Conservation (phyloP, 2,888 invertebrate genomes). For the Caenorhabditis sinica region DNA sequence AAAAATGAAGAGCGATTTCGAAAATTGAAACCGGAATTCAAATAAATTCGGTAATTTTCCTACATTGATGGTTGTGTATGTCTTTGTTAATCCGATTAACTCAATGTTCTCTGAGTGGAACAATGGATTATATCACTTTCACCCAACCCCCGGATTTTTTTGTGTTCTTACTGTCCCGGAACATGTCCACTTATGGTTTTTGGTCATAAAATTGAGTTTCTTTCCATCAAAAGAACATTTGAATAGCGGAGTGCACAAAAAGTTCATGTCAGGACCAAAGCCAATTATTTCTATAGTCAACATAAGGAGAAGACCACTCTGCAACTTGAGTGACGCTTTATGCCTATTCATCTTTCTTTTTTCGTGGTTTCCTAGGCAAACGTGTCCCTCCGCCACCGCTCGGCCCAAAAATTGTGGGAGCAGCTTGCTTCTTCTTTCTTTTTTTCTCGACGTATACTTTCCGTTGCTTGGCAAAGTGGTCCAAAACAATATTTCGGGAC, state of each 20-base stretch:
- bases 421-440: conserved; percentile 19
- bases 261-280: conserved; percentile 40
- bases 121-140: conserved; percentile 8
- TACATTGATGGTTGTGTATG: not conserved
- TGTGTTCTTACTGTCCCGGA: not conserved
- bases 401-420: conserved; percentile 42
- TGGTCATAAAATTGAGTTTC: not conserved
- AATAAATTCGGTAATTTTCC: conserved; percentile 1
- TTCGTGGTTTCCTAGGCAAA: conserved; percentile 47
- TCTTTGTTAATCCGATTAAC: conserved; percentile 39
- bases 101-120: conserved; percentile 9
- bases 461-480: conserved; percentile 65
- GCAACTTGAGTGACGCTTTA: conserved; percentile 53
- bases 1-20: conserved; percentile 1
- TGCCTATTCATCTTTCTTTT: conserved; percentile 53
- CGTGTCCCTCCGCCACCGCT: not conserved
- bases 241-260: conserved; percentile 25
- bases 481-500: conserved; percentile 63
- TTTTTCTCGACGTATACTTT: conserved; percentile 59
- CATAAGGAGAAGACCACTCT: conserved; percentile 3
- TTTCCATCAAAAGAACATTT: conserved; percentile 12
- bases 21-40: conserved; percentile 12
- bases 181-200: not conserved
- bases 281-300: conserved; percentile 61
- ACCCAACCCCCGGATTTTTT: not conserved